These are phyloP conservation scores for Chloropsis hardwickii DNA, from an alignment of 2,113 vertebrate species.

Conservation along the genomic window DNA sequence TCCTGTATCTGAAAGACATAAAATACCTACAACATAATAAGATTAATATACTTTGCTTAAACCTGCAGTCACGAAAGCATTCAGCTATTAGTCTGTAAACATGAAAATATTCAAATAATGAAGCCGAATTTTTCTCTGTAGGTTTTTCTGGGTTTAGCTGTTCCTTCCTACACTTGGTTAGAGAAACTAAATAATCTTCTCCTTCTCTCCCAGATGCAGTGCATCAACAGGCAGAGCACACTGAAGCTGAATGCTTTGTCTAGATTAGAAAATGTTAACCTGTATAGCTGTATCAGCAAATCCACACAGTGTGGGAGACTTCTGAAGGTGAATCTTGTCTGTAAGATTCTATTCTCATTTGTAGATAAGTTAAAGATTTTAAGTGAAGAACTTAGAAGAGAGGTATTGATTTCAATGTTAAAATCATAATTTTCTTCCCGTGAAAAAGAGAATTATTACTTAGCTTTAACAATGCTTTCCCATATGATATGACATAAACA, in stretches of 20 bases:
- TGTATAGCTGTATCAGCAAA: conserved; percentile 37
- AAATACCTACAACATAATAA: neutral
- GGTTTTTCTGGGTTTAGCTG: neutral
- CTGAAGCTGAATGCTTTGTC: conserved; percentile 27
- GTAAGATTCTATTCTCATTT: neutral
- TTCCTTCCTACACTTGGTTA: neutral
- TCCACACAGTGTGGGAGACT: neutral
- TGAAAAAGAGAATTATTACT: neutral
- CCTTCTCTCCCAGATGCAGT: conserved; percentile 1
- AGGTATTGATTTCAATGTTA: neutral
- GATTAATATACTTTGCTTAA: conserved; percentile 1
- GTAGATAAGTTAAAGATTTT: neutral
- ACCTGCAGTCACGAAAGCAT: neutral
- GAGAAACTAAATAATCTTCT: neutral
- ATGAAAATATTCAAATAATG: neutral
- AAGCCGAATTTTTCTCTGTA: neutral
- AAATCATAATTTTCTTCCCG: neutral
- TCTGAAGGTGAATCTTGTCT: conserved; percentile 24
- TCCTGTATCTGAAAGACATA: neutral
- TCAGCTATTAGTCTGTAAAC: neutral
- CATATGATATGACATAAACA: neutral
- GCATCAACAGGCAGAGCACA: conserved; percentile 47
- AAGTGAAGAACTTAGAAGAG: neutral
- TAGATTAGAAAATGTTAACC: neutral
- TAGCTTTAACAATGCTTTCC: neutral